Base-by-base conservation (phyloP, 2,797 vertebrate species). In the Pseudochaenichthys georgianus region DNA sequence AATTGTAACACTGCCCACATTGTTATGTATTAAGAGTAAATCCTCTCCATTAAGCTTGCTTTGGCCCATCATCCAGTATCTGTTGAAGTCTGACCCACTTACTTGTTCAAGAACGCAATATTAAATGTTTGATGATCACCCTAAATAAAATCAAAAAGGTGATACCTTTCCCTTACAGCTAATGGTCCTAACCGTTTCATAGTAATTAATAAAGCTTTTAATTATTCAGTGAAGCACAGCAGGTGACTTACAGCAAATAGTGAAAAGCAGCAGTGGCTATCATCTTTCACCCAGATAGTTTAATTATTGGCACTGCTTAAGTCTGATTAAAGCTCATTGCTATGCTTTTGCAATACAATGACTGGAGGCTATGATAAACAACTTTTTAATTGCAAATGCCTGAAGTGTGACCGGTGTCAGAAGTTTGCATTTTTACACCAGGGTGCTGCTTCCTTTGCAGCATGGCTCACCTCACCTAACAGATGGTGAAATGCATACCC, bases 371-470 rank as follows among this genome's bases (percentile, higher is more conserved):
- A 80, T 79, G 87, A 91, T 88, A 91, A 93, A 90, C 88, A 88
- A 77, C 75, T 81, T 90, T 90, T 91, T 92, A 93, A 92, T 92
- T 93, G 85, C 90, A 85, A 92, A 76, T 85, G 91, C 83, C 81
- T 91, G 62, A 84, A 89, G 90, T 93, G 87, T 92, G 91, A 91
- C 89, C 84, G 60, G 62, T 85, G 86, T 88, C 84, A 84, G 67
- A 86, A 86, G 85, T 89, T 83, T 89, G 86, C 80, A 75, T 77
- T 90, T 28, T 78, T 73, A 77, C 78, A 87, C 75, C 74, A 67
- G 75, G 5, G 13, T 47, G n/a, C 59, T 42, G 63, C 64, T 87
- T 76, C 51, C 64, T 72, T 43, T 84, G 69, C 70, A 71, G 50
- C 58, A 46, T 31, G 28, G 45, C 54, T 84, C 76, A 78, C 75